A percentile compares a stretch with the other conserved stretches of the same genome.
phyloP scores from a whole-genome alignment of 1,140 invertebrate species.

The Ceratosolen solmsi region DNA sequence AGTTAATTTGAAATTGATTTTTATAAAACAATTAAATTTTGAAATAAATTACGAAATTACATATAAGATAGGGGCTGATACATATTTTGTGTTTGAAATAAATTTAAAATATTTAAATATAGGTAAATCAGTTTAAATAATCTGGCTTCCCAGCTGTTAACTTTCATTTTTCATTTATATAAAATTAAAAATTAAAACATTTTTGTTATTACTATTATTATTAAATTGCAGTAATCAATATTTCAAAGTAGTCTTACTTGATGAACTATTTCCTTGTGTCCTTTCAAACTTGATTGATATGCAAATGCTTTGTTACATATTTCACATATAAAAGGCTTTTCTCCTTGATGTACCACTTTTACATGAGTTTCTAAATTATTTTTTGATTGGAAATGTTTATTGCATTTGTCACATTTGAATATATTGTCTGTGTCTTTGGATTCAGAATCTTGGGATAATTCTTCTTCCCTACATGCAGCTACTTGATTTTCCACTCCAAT shows the following conservation, averaged over 20 bases:
- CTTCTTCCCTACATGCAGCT: neutral
- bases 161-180: too few species aligned
- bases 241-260: conserved; percentile 57
- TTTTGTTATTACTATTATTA: too few species aligned
- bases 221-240: neutral
- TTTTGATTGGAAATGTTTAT: conserved; percentile 75
- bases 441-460: conserved; percentile 21
- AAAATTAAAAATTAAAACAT: too few species aligned
- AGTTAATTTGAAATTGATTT: too few species aligned
- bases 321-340: conserved; percentile 74
- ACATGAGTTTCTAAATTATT: conserved; percentile 76
- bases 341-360: conserved; percentile 74
- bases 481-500: conserved; percentile 11
- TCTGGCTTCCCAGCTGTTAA: too few species aligned
- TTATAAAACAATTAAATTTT: too few species aligned
- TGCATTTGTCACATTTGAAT: conserved; percentile 74
- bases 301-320: conserved; percentile 76
- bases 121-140: too few species aligned
- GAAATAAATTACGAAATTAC: too few species aligned
- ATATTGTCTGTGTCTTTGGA: conserved; percentile 47
- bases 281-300: conserved; percentile 76
- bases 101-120: too few species aligned
- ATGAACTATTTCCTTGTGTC: conserved; percentile 74
- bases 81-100: too few species aligned
- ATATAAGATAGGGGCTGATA: too few species aligned